Conservation (phyloP, 2,113 vertebrate genomes). For the Psephotus haematonotus region DNA sequence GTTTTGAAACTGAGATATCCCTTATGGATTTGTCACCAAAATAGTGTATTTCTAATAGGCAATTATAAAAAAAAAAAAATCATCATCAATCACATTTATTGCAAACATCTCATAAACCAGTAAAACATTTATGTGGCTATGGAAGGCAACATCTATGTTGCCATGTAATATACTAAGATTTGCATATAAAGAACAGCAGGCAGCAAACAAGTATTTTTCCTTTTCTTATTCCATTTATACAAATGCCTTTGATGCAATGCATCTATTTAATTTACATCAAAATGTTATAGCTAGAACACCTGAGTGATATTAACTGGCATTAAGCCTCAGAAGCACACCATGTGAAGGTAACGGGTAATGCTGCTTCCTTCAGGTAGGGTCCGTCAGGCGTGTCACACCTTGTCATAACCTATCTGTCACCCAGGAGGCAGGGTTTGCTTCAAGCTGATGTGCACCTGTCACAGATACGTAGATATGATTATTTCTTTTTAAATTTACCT, state of each 20-base stretch:
- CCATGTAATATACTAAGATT: constrained; percentile 71
- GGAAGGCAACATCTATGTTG: constrained; percentile 61
- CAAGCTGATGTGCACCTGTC: constrained; percentile 51
- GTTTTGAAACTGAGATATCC: constrained; percentile 56
- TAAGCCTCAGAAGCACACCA: not conserved
- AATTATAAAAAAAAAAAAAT: constrained; percentile 73
- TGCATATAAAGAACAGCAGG: constrained; percentile 77
- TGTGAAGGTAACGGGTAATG: not conserved
- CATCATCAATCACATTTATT: constrained; percentile 80
- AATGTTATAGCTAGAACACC: constrained; percentile 58
- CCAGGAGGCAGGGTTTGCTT: constrained; percentile 40
- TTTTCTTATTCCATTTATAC: constrained; percentile 67
- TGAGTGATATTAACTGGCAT: constrained; percentile 5
- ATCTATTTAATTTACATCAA: constrained; percentile 68
- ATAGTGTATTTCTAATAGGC: constrained; percentile 74
- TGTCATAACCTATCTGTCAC: constrained; percentile 45
- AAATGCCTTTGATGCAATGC: constrained; percentile 59
- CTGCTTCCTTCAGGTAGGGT: constrained; percentile 31
- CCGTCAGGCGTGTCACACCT: not conserved
- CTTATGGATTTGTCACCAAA: constrained; percentile 70
- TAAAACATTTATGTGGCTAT: constrained; percentile 74
- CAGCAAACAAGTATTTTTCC: constrained; percentile 68
- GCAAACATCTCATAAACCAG: constrained; percentile 76
- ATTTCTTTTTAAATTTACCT: not conserved
- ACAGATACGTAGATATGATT: not conserved